Evolutionary conservation across 1,140 invertebrate genomes (phyloP), one percentile per base, ranked within the genome.

Genomic region (Cherax destructor): DNA sequence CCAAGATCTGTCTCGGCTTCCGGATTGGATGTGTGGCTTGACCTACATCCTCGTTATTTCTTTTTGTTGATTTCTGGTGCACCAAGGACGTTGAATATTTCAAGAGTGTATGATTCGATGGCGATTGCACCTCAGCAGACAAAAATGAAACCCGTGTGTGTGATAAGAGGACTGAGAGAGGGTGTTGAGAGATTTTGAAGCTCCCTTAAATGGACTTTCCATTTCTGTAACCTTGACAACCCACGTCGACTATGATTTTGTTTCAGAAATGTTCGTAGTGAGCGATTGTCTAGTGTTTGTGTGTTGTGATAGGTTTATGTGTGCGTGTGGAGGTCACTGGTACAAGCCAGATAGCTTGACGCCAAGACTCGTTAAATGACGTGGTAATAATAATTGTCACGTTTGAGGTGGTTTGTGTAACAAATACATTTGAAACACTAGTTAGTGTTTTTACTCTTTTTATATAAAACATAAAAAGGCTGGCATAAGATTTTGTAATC

Each of bases 1-100:
- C 69, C n/a, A 65, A 16, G 5, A 65, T 18, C 61, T 9, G n/a
- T 74, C 69, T 30, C n/a, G 30, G n/a, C 69, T 74, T 74, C 69
- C 69, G 69, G 69, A 74, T 74, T 74, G n/a, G 69, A 74, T 74
- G n/a, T 74, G 69, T 74, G 69, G 69, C 21, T 74, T 74, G 69
- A 74, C 69, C 69, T 74, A 74, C n/a, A 74, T 74, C 69, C n/a
- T 74, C 6, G 21, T 74, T 30, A 21, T 30, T 74, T 74, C 30
- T 74, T 74, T 74, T 74, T 6, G 24, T 10, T 74, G 21, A 13
- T 30, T 30, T 74, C 9, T 74, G 4, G 69, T 74, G 69, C 69
- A 74, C 69, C 69, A 74, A 24, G 69, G 69, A 74, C 30, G 52
- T 30, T 74, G 69, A 30, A 74, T 21, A 65, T 65, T 65, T 65